Base-by-base conservation (phyloP, 2,113 vertebrate genomes). In the Pimephales promelas region DNA sequence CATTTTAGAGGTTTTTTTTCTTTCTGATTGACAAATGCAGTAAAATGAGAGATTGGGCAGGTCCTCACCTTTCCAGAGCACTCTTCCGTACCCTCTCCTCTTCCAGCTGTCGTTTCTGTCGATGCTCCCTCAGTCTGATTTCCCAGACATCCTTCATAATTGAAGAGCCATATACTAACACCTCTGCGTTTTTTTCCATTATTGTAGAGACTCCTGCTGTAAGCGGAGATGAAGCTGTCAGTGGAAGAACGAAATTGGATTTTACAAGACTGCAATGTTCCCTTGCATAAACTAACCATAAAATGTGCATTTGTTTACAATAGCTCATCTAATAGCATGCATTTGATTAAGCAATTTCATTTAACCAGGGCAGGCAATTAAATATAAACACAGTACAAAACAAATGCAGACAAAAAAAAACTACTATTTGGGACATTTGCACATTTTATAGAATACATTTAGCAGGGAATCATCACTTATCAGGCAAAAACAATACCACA, bases 121-220 rank as follows among this genome's bases (percentile, higher is more conserved):
- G 2, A 16, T 73, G 28, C 3, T 84, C 82, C 77, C 75, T 61
- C 49, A 40, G 10, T 79, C 83, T 70, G 45, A 86, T 85, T 56
- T 85, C 88, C 85, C 85, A 89, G 43, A 86, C 86, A 75, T 85
- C 78, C 76, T 82, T 83, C 64, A 89, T 86, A 34, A 88, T 73
- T 10, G 81, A 81, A 10, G 64, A 62, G 9, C 81, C 79, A 72
- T 81, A 84, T 31, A 57, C 52, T 2, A 82, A 36, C 24, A 70
- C 59, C 43, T 85, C 81, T 34, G 59, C 11, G 10, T n/a, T 76
- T 62, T 81, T 83, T 3, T 84, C 68, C 75, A 24, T 24, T 61
- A 77, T 85, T 79, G 24, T 26, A 26, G 10, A 11, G 71, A 72
- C 10, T 57, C n/a, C 36, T 36, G 18, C 34, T 43, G 71, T 73